Conservation (phyloP, 1,140 invertebrate species). For the Hormaphis cornu region DNA sequence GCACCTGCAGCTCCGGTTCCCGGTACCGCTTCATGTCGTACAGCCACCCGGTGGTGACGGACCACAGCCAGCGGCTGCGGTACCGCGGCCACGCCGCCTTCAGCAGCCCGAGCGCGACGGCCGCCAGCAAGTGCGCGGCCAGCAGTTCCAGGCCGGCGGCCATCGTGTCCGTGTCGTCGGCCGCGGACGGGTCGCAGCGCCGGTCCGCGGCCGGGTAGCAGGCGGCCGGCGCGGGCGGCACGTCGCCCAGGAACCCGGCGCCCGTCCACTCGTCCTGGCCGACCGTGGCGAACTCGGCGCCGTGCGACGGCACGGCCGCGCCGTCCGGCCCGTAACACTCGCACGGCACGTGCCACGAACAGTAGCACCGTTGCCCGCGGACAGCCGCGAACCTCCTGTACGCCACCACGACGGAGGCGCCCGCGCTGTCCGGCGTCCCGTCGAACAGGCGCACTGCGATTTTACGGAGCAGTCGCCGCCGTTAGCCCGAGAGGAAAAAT, state of each 20-base stretch:
- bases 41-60: background rate
- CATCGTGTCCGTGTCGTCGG: background rate
- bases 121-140: background rate
- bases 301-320: background rate
- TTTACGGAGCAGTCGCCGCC: no score
- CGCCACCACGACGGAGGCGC: background rate
- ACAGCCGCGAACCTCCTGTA: background rate
- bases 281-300: background rate
- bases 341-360: background rate
- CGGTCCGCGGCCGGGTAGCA: background rate
- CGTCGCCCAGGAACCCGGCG: conserved; percentile 2
- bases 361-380: background rate
- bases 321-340: background rate
- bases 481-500: no score
- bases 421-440: background rate
- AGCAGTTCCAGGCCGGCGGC: background rate
- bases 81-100: background rate
- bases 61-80: background rate
- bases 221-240: background rate
- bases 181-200: background rate
- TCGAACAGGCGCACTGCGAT: background rate
- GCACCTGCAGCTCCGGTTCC: background rate
- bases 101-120: background rate
- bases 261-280: background rate
- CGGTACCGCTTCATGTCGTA: background rate